Evolutionary conservation across 2,888 invertebrate genomes (phyloP).

Genomic region (Rhaphigaster nebulosa): DNA sequence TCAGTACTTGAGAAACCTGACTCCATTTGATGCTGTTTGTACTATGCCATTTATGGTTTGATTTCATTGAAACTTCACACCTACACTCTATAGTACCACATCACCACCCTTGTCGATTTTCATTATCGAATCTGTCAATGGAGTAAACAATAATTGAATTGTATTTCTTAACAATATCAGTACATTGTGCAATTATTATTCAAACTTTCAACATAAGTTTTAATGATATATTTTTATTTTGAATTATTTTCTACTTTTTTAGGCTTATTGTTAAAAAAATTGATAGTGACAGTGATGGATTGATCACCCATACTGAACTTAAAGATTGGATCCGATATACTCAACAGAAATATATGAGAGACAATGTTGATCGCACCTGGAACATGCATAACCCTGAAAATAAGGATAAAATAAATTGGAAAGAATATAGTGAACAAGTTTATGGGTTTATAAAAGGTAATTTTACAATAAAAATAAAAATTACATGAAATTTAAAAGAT

Average conservation of each 20-base stretch:
- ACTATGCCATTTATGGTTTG: no score
- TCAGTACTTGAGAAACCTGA: no score
- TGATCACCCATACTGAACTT: constrained; percentile 87
- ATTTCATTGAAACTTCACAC: no score
- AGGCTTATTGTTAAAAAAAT: constrained; percentile 95
- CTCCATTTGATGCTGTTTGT: no score
- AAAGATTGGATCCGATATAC: constrained; percentile 97
- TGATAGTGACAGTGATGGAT: constrained; percentile 86
- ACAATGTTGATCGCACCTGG: constrained; percentile 96
- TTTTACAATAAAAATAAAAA: neutral
- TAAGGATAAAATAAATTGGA: constrained; percentile 85
- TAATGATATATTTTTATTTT: neutral
- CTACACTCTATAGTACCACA: no score
- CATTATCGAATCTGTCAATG: no score
- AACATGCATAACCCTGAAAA: constrained; percentile 86
- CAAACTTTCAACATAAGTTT: neutral
- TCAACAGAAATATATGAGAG: constrained; percentile 87
- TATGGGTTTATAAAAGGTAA: constrained; percentile 89
- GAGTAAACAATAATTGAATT: no score
- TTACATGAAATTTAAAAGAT: neutral
- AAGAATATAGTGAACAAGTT: constrained; percentile 83
- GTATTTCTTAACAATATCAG: constrained; percentile 65
- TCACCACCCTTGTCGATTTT: no score
- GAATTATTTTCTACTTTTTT: constrained; percentile 60
- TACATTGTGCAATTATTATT: neutral